Conservation (phyloP, 2,797 vertebrate species). For the Tenualosa ilisha region DNA sequence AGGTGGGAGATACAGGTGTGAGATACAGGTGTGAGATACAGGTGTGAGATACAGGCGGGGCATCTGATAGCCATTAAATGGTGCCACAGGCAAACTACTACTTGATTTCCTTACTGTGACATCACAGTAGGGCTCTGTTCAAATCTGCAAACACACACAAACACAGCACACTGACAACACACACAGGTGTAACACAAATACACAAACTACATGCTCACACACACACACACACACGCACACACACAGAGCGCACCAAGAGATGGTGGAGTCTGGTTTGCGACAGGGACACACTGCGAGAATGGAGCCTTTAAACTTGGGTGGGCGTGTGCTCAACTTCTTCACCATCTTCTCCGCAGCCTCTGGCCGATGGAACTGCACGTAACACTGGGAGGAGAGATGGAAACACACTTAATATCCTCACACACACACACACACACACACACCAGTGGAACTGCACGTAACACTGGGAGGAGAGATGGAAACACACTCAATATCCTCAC, state of each 20-base stretch:
- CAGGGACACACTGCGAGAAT: slow-evolving; percentile 47
- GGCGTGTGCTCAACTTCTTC: slow-evolving; percentile 31
- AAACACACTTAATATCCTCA: too few species aligned
- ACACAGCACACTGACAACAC: not conserved
- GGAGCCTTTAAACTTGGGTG: slow-evolving; percentile 49
- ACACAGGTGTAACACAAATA: too few species aligned
- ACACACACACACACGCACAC: slow-evolving; percentile 12
- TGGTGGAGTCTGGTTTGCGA: slow-evolving; percentile 55
- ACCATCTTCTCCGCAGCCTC: slow-evolving; percentile 53
- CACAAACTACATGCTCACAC: not conserved
- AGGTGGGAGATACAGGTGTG: too few species aligned
- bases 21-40: too few species aligned
- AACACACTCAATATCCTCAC: not conserved
- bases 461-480: not conserved
- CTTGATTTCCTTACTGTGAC: too few species aligned
- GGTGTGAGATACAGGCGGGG: too few species aligned
- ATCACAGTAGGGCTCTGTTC: too few species aligned
- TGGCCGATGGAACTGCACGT: slow-evolving; percentile 52
- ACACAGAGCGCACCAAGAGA: slow-evolving; percentile 44
- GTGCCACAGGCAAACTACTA: too few species aligned
- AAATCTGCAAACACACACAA: too few species aligned
- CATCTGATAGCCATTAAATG: too few species aligned
- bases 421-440: not conserved
- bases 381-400: slow-evolving; percentile 44
- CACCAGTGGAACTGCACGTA: not conserved